Percentiles rank a stretch among this genome's conserved stretches.
Conservation (phyloP, 2,888 invertebrate genomes). For the Trilocha varians region DNA sequence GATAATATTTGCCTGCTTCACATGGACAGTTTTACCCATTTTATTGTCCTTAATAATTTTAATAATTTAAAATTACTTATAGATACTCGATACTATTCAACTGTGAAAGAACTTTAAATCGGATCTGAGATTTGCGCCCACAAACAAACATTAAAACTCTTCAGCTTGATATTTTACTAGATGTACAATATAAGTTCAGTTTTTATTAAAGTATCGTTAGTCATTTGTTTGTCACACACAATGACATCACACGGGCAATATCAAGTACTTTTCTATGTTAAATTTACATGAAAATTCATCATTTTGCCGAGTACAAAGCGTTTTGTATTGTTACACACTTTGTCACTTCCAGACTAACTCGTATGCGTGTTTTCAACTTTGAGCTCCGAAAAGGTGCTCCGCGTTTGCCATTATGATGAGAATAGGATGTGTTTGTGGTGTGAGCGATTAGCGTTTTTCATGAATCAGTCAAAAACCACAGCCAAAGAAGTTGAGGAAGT, state of each 20-base stretch:
- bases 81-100: no score
- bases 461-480: no score
- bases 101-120: no score
- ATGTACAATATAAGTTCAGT: no score
- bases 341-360: slow-evolving; percentile 1
- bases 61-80: no score
- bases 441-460: background rate
- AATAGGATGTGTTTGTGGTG: background rate
- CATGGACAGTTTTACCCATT: no score
- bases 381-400: background rate
- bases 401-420: background rate
- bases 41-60: no score
- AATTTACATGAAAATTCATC: background rate
- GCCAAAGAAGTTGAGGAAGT: no score
- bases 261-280: background rate
- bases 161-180: background rate
- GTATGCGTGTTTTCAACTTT: slow-evolving; percentile 1
- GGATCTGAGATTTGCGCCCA: no score
- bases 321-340: background rate
- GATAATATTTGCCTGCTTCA: no score
- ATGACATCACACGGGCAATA: background rate
- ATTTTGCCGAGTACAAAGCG: background rate
- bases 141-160: background rate
- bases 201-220: background rate
- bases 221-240: background rate